Base-by-base conservation (phyloP, 2,113 vertebrate species). In the Nothocercus julius region DNA sequence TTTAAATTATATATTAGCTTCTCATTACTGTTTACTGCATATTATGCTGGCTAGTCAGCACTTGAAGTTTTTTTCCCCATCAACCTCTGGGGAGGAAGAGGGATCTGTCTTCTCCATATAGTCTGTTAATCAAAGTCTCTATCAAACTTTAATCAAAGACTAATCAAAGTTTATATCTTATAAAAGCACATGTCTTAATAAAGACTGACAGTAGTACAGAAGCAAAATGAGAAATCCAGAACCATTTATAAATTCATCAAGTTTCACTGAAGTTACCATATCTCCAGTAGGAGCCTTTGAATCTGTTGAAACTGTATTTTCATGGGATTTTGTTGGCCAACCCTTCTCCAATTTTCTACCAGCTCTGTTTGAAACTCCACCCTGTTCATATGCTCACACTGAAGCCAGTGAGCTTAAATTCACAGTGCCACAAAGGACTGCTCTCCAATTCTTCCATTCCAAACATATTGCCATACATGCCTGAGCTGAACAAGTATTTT, bases 61-160 rank as follows among this genome's bases (percentile, higher is more conserved):
- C 44, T 82, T 84, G 77, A 87, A 22, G 22, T 25, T 85, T 93
- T 93, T 91, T 92, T 64, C 42, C 63, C 81, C n/a, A 53, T 89
- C 47, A 82, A 34, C 36, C 58, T 58, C 58, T 93, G 44, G 53
- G 38, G 69, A 58, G 20, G 32, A 49, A 49, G 15, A 49, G 95
- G 76, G 53, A 89, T 91, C 81, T 92, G 66, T 59, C 58, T 94
- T 91, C 67, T 94, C 62, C 20, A 40, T 92, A 87, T 63, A 85
- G 53, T 82, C 38, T 76, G 53, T 89, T 85, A 94, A 92, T 93
- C 92, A 84, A 94, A 96, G 66, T 91, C 53, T 85, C 53, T 76
- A 96, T 93, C 89, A 92, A 94, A 96, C 51, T 90, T 96, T 94
- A 90, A 95, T 94, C 82, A 87, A 96, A 93, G 77, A 79, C 81